Evolutionary conservation across 2,888 invertebrate species (phyloP), one percentile per base, ranked within the genome.

Genomic region (Noctua janthina): DNA sequence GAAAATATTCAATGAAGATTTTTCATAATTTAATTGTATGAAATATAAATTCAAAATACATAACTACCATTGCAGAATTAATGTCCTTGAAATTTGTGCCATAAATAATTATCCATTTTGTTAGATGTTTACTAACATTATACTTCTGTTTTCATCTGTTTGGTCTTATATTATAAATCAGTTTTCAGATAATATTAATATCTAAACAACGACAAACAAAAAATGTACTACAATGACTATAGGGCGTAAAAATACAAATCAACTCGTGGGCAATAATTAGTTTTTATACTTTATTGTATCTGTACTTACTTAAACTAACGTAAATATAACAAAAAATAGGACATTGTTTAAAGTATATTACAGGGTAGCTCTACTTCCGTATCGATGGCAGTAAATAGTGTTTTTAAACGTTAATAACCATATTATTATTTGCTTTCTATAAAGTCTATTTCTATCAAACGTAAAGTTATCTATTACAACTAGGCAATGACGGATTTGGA

Each of bases 251-350:
- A 46, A 54, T 70, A 74, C 56, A n/a, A 76, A 66, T 66, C 46
- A 62, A 76, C 20, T 51, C n/a, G 49, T 43, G n/a, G 56, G 6
- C 39, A 62, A 70, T 66, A 76, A 73, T 62, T 46, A 64, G 35
- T 70, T 78, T 70, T 64, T 82, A 74, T 75, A 76, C 54, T 80
- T 69, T 64, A 83, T 81, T 83, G 46, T 81, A 69, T 77, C 69
- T 81, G 87, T 80, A 87, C 80, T 83, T 76, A 66, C 54, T 56
- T 66, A 68, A 46, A 81, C 51, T 69, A 82, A 69, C 35, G 20
- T 20, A 76, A 39, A 72, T 43, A 70, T 72, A 78, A 78, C 56
- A 77, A 76, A 79, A 56, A 72, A 73, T 46, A 64, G 15, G 39
- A 64, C 62, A 73, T 74, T 56, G 10, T 62, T 79, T 59, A 79